Base-by-base conservation (phyloP, 53 echinoderm and acorn worm genomes). In the Paelopatides confundens region DNA sequence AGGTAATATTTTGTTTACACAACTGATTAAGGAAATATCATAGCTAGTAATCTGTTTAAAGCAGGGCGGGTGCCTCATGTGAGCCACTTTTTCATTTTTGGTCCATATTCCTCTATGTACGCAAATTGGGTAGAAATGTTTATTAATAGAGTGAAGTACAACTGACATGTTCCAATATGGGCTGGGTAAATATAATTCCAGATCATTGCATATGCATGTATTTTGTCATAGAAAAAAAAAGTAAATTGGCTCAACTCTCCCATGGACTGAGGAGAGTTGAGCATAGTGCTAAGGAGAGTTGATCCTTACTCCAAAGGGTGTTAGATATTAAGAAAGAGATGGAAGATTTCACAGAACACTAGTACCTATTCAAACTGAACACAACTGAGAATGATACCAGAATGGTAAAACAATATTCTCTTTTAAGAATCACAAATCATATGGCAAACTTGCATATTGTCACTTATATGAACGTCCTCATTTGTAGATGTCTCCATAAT, bases 231-330 rank as follows among this genome's bases (percentile, higher is more conserved):
- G 3, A 76, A 70, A 85, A 52, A 85, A 62, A 17, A 58, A 39
- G 62, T 37, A 13, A 76, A 90, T 34, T 90, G 86, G 86, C 81
- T 69, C 81, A 78, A 90, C 68, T 90, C 90, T 77, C 90, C 91
- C 49, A 28, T 81, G 66, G 43, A 51, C 32, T 48, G 66, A 67
- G 91, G 87, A 90, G 90, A 70, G 89, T 85, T 89, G 89, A 89
- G 23, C 85, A 69, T 81, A 81, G 32, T 65, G 66, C 82, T 66
- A 84, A 71, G 89, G 85, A 89, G 89, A 71, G 51, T 90, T 90
- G 90, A 90, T 35, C 76, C 85, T 76, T n/a, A 40, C 11, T 6
- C 40, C 11, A 11, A 40, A 40, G 6, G 11, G 40, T 40, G 40
- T 40, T 40, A 11, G 11, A 40, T 11, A 40, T 9, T 40, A 40